These are phyloP conservation scores for Loxodonta africana DNA, from an alignment of 2,113 vertebrate genomes.

Conservation along the genomic window DNA sequence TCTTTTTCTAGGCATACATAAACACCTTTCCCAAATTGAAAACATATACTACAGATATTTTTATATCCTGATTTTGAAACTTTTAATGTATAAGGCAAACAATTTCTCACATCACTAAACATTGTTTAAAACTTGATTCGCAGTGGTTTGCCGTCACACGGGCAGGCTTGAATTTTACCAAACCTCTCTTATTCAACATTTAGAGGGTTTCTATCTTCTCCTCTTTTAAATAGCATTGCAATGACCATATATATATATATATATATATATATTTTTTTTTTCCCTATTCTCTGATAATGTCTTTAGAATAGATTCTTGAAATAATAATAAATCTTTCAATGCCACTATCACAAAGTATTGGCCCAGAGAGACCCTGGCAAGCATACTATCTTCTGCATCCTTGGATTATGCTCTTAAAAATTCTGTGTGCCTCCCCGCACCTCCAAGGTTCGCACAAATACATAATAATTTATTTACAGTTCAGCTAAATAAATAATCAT, in stretches of 20 bases:
- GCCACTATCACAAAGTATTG: neutral
- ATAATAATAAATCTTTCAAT: conserved; percentile 10
- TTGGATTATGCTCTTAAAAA: conserved; percentile 27
- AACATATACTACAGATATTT: neutral
- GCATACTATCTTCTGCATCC: neutral
- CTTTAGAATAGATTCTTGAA: conserved; percentile 14
- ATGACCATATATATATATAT: no score
- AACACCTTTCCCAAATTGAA: neutral
- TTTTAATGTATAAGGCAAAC: neutral
- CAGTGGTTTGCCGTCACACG: neutral
- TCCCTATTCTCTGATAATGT: neutral
- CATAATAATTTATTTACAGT: neutral
- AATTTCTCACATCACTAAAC: neutral
- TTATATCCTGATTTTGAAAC: neutral
- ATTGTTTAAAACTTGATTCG: conserved; percentile 20
- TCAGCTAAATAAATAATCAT: neutral
- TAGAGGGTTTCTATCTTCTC: neutral
- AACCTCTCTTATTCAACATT: neutral
- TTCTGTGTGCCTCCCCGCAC: neutral
- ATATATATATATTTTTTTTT: neutral
- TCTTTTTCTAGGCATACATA: neutral
- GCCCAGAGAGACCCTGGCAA: neutral
- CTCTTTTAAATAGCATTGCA: neutral
- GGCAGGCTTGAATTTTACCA: neutral
- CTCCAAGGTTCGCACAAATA: neutral